Evolutionary conservation across 2,888 invertebrate species (phyloP).

Genomic region (Hemaris fuciformis): DNA sequence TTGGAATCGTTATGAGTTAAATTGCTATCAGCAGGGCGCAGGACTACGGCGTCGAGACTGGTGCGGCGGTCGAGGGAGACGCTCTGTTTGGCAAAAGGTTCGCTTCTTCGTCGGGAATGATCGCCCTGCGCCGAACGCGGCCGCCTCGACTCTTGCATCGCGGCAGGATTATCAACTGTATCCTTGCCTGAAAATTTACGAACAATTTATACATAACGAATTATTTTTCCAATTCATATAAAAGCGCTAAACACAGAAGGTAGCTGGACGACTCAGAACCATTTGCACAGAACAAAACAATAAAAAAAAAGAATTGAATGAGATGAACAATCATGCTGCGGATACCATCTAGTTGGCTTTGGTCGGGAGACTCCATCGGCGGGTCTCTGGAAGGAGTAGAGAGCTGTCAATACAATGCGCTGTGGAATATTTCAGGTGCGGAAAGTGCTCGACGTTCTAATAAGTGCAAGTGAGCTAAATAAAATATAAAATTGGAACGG

Average conservation of each 20-base stretch:
- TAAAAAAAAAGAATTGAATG: background rate
- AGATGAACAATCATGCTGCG: constrained; percentile 6
- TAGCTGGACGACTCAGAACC: constrained; percentile 17
- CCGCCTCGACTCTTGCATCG: constrained; percentile 68
- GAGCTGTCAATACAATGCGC: background rate
- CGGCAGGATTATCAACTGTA: constrained; percentile 79
- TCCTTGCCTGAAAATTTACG: constrained; percentile 68
- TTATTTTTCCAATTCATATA: background rate
- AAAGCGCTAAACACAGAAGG: background rate
- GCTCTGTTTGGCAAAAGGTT: constrained; percentile 63
- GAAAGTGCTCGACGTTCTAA: constrained; percentile 21
- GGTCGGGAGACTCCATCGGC: background rate
- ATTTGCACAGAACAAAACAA: constrained; percentile 6
- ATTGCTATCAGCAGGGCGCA: constrained; percentile 59
- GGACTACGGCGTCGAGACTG: constrained; percentile 81
- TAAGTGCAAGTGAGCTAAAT: constrained; percentile 38
- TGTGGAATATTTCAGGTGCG: background rate
- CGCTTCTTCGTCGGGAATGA: constrained; percentile 71
- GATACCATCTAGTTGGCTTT: background rate
- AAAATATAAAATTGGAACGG: constrained; percentile 75
- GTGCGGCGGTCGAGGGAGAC: constrained; percentile 78
- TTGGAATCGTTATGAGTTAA: constrained; percentile 65
- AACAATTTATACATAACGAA: background rate
- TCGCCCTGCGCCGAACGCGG: constrained; percentile 69
- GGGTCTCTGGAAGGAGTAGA: background rate